A percentile compares a stretch with the other conserved stretches of the same genome.
Evolutionary conservation across 2,797 vertebrate species (phyloP).

Genomic region (Decapterus maruadsi): DNA sequence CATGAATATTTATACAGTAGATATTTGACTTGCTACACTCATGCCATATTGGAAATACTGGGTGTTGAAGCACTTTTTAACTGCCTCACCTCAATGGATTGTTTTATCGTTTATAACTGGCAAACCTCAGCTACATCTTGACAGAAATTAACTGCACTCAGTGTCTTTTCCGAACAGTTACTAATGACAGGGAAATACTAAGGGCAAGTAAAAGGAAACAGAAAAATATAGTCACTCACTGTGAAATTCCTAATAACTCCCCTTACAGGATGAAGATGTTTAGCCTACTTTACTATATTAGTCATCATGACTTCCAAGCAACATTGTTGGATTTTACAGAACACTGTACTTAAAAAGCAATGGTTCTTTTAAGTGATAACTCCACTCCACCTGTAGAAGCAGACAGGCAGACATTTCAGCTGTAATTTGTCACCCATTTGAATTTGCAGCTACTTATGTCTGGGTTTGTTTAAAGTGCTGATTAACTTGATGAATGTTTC

Average conservation of each 20-base stretch:
- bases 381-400: neutral
- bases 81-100: neutral
- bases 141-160: neutral
- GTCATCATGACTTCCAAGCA: constrained; percentile 13
- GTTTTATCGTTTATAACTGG: too few species aligned
- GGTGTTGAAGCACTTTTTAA: neutral
- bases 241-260: neutral
- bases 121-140: neutral
- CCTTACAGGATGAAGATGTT: neutral
- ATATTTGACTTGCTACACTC: neutral
- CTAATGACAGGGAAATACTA: neutral
- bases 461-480: neutral
- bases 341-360: constrained; percentile 12
- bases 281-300: neutral
- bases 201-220: neutral
- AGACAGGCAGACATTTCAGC: neutral
- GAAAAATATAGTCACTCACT: too few species aligned
- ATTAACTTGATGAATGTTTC: neutral
- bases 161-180: neutral
- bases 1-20: neutral
- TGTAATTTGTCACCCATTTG: neutral
- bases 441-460: neutral
- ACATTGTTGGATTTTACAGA: constrained; percentile 40
- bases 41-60: neutral
- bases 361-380: neutral